Base-by-base conservation (phyloP, 2,113 vertebrate species). In the Forbesichthys papilliferus region DNA sequence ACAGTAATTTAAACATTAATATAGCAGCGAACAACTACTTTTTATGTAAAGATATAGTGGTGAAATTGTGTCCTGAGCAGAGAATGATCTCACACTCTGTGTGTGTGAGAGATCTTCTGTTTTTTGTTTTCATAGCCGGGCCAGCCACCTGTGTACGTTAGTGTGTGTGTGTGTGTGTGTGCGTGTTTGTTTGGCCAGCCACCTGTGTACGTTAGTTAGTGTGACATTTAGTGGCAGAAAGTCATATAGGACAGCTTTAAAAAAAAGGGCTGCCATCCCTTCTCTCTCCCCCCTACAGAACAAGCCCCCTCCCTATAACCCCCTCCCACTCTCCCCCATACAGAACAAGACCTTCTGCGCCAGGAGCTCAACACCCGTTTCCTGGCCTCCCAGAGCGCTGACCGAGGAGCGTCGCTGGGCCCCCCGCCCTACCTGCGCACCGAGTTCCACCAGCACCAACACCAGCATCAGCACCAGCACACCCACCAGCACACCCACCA, bases 401-500 rank as follows among this genome's bases (percentile, higher is more conserved):
- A 99, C 87, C 97, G 97, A 0, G 97, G 96, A 11, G 96, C 96
- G 57, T 98, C 96, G 1, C 90, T 98, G 81, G 97, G 97, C 74
- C 97, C 96, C 0, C 96, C 97, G 0, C 97, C 96, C 5, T 99
- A 99, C 94, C 93, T 99, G 93, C 94, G 97, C 86, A 98, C 97
- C 0, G 97, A 99, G 93, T 98, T 98, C 93, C 97, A 99, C 90
- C 96, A 98, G 88, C 96, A 98, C 90, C 96, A 98, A 88, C 96
- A 98, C 65, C 96, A 98, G 88, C 95, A 96, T 75, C 94, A 95
- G 91, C 95, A 96, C 87, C 95, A 96, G 90, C 94, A 95, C 92
- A 98, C 96, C 16, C 96, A 98, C 91, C 97, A 99, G 89, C 97
- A 99, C 92, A 98, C 97, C 14, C 97, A 99, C 94, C 97, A 99